These are phyloP conservation scores for Calycopis cecrops DNA, from an alignment of 1,140 invertebrate species.

Conservation along the genomic window DNA sequence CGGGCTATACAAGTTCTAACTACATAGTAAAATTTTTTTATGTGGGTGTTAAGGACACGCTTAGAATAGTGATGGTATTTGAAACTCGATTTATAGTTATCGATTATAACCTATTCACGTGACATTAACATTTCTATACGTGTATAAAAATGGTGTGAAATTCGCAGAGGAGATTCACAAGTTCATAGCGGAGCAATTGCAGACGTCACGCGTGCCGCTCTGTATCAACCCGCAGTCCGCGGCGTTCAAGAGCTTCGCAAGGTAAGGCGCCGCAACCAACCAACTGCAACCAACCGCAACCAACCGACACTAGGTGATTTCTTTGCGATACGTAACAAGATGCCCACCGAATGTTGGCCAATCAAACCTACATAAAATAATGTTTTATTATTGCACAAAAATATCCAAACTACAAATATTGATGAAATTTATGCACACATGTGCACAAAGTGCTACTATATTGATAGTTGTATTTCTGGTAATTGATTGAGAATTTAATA, in stretches of 20 bases:
- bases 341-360: constrained; percentile 22
- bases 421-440: too few species aligned
- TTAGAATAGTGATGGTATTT: too few species aligned
- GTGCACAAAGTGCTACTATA: too few species aligned
- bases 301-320: constrained; percentile 76
- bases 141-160: constrained; percentile 14
- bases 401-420: not conserved
- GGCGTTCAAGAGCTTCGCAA: constrained; percentile 99
- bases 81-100: too few species aligned
- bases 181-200: constrained; percentile 97
- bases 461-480: too few species aligned
- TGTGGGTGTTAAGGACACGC: too few species aligned
- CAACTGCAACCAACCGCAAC: constrained; percentile 58
- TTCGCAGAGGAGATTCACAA: constrained; percentile 97
- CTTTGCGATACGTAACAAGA: constrained; percentile 74
- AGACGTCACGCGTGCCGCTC: constrained; percentile 94
- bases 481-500: too few species aligned
- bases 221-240: constrained; percentile 99
- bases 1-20: too few species aligned
- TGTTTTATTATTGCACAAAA: not conserved
- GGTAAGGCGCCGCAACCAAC: constrained; percentile 83
- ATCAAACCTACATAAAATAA: not conserved
- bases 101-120: too few species aligned
- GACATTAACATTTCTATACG: too few species aligned
- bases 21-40: too few species aligned